These are phyloP conservation scores for Drosophila burlai DNA, from an alignment of 1,140 invertebrate genomes.

Conservation along the genomic window DNA sequence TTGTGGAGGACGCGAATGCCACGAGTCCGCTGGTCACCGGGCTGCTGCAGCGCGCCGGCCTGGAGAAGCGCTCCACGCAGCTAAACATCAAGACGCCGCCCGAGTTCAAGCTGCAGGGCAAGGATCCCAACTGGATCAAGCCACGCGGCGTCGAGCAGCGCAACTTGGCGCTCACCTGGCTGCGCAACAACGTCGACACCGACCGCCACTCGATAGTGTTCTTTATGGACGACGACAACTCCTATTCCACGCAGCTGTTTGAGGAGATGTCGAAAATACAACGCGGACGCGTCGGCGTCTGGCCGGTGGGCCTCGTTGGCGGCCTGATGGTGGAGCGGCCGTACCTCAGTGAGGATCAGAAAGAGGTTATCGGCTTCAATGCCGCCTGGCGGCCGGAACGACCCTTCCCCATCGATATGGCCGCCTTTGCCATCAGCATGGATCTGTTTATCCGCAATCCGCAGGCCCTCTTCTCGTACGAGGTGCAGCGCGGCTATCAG, in stretches of 20 bases:
- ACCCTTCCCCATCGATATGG: slow-evolving; percentile 99
- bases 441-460: slow-evolving; percentile 91
- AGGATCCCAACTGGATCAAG: slow-evolving; percentile 94
- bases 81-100: slow-evolving; percentile 86
- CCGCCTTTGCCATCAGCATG: slow-evolving; percentile 97
- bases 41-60: slow-evolving; percentile 89
- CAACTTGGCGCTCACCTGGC: slow-evolving; percentile 95
- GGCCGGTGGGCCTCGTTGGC: slow-evolving; percentile 98
- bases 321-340: slow-evolving; percentile 95
- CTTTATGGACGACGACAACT: slow-evolving; percentile 99
- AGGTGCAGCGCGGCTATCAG: slow-evolving; percentile 93
- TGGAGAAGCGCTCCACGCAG: slow-evolving; percentile 71
- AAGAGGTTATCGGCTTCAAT: slow-evolving; percentile 93
- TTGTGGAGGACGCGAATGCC: slow-evolving; percentile 94
- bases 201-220: slow-evolving; percentile 93
- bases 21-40: slow-evolving; percentile 93
- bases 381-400: slow-evolving; percentile 94
- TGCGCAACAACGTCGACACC: slow-evolving; percentile 89
- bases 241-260: slow-evolving; percentile 91
- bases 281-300: slow-evolving; percentile 93
- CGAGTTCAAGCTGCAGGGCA: slow-evolving; percentile 88
- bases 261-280: slow-evolving; percentile 90
- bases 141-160: slow-evolving; percentile 97
- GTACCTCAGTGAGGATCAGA: slow-evolving; percentile 88
- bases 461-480: slow-evolving; percentile 92